Conservation (phyloP, 1,140 invertebrate species). For the Drosophila repletoides region DNA sequence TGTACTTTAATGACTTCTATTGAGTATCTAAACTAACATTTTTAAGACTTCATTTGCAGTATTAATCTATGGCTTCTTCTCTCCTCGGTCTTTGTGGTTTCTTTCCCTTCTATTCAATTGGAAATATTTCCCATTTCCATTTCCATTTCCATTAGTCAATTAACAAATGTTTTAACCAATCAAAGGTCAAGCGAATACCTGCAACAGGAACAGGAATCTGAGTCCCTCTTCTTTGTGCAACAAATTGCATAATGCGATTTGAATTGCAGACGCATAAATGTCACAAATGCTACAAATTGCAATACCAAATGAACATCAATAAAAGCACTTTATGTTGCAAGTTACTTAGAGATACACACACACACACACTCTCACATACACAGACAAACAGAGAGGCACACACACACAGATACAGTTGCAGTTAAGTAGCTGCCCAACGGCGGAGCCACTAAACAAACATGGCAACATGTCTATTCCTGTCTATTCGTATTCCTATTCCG, state of each 20-base stretch:
- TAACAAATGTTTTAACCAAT: constrained; percentile 9
- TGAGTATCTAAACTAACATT: constrained; percentile 8
- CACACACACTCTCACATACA: constrained; percentile 22
- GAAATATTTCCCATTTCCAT: background rate
- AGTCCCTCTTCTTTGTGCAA: background rate
- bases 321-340: constrained; percentile 78
- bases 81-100: background rate
- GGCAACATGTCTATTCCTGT: constrained; percentile 66
- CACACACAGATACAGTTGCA: constrained; percentile 2
- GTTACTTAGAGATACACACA: constrained; percentile 58
- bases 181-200: constrained; percentile 2
- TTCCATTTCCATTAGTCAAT: constrained; percentile 13
- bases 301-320: constrained; percentile 77
- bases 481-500: too few relatives aligned
- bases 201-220: constrained; percentile 4
- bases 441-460: constrained; percentile 61
- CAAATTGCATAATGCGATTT: constrained; percentile 72
- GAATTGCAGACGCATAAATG: constrained; percentile 77
- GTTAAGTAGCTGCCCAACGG: constrained; percentile 53
- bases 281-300: constrained; percentile 79
- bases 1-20: constrained; percentile 6
- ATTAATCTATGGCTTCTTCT: constrained; percentile 32
- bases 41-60: constrained; percentile 22
- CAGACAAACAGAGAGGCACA: constrained; percentile 19
- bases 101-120: background rate